phyloP scores from a whole-genome alignment of 1,140 invertebrate genomes.

The Anoplophora glabripennis region DNA sequence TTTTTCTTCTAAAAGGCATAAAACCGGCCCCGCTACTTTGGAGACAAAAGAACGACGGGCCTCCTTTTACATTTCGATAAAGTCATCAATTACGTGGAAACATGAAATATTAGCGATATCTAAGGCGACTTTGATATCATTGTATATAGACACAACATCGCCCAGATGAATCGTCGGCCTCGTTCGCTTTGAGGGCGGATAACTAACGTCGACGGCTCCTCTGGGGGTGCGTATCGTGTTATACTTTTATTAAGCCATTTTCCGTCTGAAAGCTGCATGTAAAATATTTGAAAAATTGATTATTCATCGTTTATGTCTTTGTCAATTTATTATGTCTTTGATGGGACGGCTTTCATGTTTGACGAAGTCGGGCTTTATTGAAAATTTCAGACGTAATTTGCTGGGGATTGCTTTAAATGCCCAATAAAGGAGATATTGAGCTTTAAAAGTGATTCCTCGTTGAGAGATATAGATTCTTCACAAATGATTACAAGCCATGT shows the following conservation, averaged over 20 bases:
- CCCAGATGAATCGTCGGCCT: neutral
- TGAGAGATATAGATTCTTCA: too few relatives aligned
- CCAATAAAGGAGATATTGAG: neutral
- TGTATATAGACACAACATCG: conserved; percentile 20
- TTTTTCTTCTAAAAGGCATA: too few relatives aligned
- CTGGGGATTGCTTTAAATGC: conserved; percentile 5
- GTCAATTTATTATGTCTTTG: conserved; percentile 35
- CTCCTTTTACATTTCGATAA: too few relatives aligned
- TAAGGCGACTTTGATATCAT: conserved; percentile 19
- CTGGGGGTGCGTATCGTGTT: conserved; percentile 29
- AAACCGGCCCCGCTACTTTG: too few relatives aligned
- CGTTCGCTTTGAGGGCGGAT: neutral
- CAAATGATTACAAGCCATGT: too few relatives aligned
- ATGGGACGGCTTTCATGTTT: conserved; percentile 22
- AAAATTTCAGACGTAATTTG: conserved; percentile 8
- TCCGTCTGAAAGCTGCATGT: conserved; percentile 34
- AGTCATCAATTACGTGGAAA: neutral
- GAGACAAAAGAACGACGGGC: too few relatives aligned
- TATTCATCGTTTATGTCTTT: conserved; percentile 39
- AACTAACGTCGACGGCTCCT: conserved; percentile 2
- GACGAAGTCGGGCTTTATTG: conserved; percentile 16
- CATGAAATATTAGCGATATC: conserved; percentile 24
- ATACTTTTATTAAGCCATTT: conserved; percentile 39
- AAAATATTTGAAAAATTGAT: conserved; percentile 42
- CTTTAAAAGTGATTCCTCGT: too few relatives aligned